Percentiles rank a stretch among this genome's conserved stretches.
Conservation (phyloP, 2,797 vertebrate species). For the Momotus momota region DNA sequence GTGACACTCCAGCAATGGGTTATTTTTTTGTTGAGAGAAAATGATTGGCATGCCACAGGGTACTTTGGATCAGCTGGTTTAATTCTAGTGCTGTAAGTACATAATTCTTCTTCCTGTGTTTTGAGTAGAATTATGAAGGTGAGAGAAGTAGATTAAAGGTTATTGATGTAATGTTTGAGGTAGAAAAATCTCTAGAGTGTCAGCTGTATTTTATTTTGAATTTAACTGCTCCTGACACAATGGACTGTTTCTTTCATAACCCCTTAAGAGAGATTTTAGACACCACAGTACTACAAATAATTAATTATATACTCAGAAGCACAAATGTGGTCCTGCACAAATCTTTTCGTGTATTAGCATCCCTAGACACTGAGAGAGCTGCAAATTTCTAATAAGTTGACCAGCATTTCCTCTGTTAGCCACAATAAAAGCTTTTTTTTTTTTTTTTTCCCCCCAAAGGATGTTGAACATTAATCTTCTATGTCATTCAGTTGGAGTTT, state of each 20-base stretch:
- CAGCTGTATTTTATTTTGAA: neutral
- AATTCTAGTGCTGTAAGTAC: neutral
- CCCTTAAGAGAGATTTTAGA: neutral
- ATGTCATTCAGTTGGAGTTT: neutral
- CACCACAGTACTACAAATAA: neutral
- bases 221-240: neutral
- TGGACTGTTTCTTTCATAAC: neutral
- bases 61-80: neutral
- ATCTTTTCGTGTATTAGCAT: neutral
- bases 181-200: neutral
- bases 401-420: neutral
- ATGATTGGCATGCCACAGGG: neutral
- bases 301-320: neutral
- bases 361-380: neutral
- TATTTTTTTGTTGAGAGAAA: slow-evolving; percentile 11
- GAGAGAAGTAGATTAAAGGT: neutral
- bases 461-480: neutral
- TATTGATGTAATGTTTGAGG: neutral
- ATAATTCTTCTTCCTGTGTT: neutral
- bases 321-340: neutral
- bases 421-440: neutral
- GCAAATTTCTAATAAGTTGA: neutral
- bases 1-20: neutral
- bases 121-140: neutral
- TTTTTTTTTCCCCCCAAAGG: neutral